Percentiles rank a stretch among this genome's conserved stretches.
Conservation (phyloP, 2,888 invertebrate genomes). For the Parelbella ahira region DNA sequence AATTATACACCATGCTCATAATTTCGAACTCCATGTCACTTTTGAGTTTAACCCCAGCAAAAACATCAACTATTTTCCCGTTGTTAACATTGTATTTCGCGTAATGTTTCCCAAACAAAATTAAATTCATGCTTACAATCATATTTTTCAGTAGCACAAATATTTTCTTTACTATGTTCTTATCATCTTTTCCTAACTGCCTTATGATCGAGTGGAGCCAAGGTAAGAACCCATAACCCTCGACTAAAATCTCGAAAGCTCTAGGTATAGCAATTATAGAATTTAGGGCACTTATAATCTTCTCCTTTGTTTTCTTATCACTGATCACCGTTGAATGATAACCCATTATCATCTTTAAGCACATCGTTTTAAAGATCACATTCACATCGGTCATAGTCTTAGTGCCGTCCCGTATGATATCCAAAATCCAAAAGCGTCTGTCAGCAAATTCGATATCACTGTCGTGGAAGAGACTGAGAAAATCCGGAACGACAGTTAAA, state of each 20-base stretch:
- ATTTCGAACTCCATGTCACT: slow-evolving; percentile 63
- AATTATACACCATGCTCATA: slow-evolving; percentile 46
- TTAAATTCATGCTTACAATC: slow-evolving; percentile 50
- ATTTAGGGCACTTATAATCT: slow-evolving; percentile 84
- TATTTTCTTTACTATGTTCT: slow-evolving; percentile 41
- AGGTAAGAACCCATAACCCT: slow-evolving; percentile 84
- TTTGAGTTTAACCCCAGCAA: slow-evolving; percentile 54
- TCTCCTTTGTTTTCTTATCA: slow-evolving; percentile 82
- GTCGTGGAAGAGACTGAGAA: slow-evolving; percentile 91
- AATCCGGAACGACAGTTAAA: slow-evolving; percentile 91
- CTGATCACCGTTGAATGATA: slow-evolving; percentile 83
- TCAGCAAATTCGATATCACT: slow-evolving; percentile 84
- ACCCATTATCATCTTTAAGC: slow-evolving; percentile 88
- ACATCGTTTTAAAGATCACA: slow-evolving; percentile 85
- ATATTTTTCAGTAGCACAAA: slow-evolving; percentile 48
- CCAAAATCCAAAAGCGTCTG: slow-evolving; percentile 89
- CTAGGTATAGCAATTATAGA: slow-evolving; percentile 83
- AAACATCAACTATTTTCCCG: slow-evolving; percentile 33
- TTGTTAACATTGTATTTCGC: slow-evolving; percentile 37
- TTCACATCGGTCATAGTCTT: slow-evolving; percentile 87
- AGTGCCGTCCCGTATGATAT: slow-evolving; percentile 87
- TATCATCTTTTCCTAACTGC: slow-evolving; percentile 48
- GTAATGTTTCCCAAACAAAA: slow-evolving; percentile 46
- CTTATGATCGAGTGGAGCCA: slow-evolving; percentile 81
- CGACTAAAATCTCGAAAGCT: slow-evolving; percentile 83